phyloP scores from a whole-genome alignment of 92 coral and sea anemone genomes.

The Epizoanthus fatuus region DNA sequence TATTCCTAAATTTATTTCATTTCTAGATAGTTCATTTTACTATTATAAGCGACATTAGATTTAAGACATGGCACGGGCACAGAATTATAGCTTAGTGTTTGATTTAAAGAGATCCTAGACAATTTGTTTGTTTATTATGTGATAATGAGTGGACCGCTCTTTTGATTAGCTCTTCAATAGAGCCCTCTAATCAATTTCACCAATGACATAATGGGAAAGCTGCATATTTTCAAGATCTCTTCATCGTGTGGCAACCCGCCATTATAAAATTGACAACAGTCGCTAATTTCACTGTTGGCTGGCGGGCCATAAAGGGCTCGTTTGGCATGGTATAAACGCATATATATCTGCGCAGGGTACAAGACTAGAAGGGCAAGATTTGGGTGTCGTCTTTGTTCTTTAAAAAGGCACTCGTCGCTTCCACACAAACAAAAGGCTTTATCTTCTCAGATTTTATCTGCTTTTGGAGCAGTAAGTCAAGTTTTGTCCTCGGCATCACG shows the following conservation, averaged over 20 bases:
- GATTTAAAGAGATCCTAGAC: slow-evolving; percentile 91
- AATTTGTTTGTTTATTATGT: slow-evolving; percentile 96
- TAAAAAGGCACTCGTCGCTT: background rate
- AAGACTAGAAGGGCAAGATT: background rate
- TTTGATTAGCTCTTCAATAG: slow-evolving; percentile 81
- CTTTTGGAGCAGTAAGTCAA: background rate
- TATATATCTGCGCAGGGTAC: slow-evolving; percentile 4
- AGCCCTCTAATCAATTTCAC: slow-evolving; percentile 88
- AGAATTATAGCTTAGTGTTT: slow-evolving; percentile 84
- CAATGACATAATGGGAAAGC: slow-evolving; percentile 81
- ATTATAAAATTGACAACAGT: slow-evolving; percentile 54
- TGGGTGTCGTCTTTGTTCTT: background rate
- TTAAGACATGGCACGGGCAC: slow-evolving; percentile 74
- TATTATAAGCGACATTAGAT: slow-evolving; percentile 56
- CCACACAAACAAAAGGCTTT: slow-evolving; percentile 13
- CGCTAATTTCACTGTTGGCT: slow-evolving; percentile 77
- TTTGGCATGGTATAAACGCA: background rate
- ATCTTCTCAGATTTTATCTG: background rate
- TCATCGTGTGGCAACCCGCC: slow-evolving; percentile 90
- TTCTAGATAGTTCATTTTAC: slow-evolving; percentile 59
- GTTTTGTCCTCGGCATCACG: background rate
- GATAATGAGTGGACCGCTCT: slow-evolving; percentile 82
- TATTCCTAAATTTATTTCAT: slow-evolving; percentile 26
- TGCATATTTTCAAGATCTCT: slow-evolving; percentile 83
- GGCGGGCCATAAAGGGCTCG: slow-evolving; percentile 59